Evolutionary conservation across 2,888 invertebrate genomes (phyloP).

Genomic region (Ophion ventricosus): DNA sequence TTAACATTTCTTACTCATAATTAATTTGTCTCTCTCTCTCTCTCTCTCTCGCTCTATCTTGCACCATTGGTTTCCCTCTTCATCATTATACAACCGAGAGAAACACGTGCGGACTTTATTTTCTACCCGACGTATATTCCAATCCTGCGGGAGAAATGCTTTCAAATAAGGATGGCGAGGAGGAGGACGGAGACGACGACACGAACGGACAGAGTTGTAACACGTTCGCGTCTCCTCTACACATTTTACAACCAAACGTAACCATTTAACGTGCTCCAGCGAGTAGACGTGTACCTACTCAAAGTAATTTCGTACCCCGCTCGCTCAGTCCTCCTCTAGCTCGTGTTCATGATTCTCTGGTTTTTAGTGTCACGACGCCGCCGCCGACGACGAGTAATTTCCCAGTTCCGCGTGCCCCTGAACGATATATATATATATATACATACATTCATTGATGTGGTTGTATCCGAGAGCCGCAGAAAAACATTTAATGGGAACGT

Average conservation of each 20-base stretch:
- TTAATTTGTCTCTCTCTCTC: neutral
- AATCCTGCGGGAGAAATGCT: neutral
- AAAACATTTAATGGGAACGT: conserved; percentile 46
- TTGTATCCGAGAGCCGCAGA: neutral
- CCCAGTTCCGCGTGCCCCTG: conserved; percentile 17
- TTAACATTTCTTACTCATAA: neutral
- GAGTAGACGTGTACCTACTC: neutral
- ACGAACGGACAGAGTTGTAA: conserved; percentile 32
- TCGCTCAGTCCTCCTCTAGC: conserved; percentile 1
- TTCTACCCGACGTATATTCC: neutral
- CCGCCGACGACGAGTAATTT: conserved; percentile 30
- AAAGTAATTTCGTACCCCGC: conserved; percentile 34
- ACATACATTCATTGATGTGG: conserved; percentile 2
- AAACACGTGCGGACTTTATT: neutral
- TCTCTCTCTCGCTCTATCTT: neutral
- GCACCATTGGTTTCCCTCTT: neutral
- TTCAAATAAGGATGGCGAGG: conserved; percentile 9
- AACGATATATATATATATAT: conserved; percentile 10
- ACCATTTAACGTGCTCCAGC: conserved; percentile 28
- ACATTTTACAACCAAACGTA: conserved; percentile 54
- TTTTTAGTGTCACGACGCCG: conserved; percentile 31
- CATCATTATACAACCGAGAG: neutral
- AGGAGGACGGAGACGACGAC: neutral
- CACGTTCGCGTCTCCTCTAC: conserved; percentile 27
- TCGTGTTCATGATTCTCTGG: conserved; percentile 31